Percentiles rank a stretch among this genome's conserved stretches.
Evolutionary conservation across 2,797 vertebrate genomes (phyloP).

Genomic region (Sebastes steindachneri): DNA sequence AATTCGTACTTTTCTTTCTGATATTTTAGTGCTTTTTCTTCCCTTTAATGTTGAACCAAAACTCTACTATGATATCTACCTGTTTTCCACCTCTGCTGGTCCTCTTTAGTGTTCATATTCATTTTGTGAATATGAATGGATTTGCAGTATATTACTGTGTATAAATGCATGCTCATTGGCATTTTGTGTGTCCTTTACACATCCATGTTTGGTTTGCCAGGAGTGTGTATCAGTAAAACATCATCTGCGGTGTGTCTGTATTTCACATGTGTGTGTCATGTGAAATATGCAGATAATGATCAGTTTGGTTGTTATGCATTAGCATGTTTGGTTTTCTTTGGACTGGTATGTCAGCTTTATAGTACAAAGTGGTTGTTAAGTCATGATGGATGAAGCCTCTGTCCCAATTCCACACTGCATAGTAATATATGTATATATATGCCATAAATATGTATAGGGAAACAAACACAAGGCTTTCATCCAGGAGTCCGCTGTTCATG

Average conservation of each 20-base stretch:
- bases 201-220: not conserved
- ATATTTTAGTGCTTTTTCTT: not conserved
- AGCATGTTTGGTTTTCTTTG: constrained; percentile 32
- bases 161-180: constrained; percentile 1
- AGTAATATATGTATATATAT: not conserved
- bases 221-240: not conserved
- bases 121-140: not conserved
- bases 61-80: not conserved
- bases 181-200: not conserved
- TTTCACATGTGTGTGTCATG: not conserved
- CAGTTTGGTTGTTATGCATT: not conserved
- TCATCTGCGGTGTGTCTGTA: not conserved
- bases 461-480: no score
- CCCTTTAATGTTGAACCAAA: no score
- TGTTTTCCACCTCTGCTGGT: constrained; percentile 32
- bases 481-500: no score
- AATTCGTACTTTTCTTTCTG: not conserved
- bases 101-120: not conserved
- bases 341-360: not conserved
- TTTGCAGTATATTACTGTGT: not conserved
- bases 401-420: not conserved
- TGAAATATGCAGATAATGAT: not conserved
- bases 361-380: not conserved
- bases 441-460: not conserved
- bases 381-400: not conserved